These are phyloP conservation scores for Phrynosoma platyrhinos DNA, from an alignment of 2,113 vertebrate species.

Conservation along the genomic window DNA sequence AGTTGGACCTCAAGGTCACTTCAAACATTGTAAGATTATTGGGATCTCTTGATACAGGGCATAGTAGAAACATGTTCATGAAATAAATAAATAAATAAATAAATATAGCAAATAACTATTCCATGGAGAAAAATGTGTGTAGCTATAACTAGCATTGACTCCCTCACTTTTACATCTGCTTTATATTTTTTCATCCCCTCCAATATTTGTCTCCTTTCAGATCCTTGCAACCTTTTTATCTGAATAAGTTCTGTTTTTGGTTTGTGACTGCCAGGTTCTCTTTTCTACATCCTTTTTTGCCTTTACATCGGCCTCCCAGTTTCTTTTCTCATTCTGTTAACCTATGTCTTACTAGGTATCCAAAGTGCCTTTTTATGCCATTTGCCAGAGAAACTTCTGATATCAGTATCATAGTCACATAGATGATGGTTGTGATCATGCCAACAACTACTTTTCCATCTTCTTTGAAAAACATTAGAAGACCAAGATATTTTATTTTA, in stretches of 20 bases:
- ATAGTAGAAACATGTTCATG: too few species aligned
- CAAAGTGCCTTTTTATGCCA: slow-evolving; percentile 57
- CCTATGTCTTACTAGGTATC: slow-evolving; percentile 53
- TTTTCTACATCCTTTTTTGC: slow-evolving; percentile 37
- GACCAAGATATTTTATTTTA: neutral
- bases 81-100: too few species aligned
- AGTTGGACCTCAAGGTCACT: neutral
- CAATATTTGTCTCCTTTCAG: slow-evolving; percentile 27
- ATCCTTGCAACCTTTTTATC: slow-evolving; percentile 33
- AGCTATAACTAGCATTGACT: neutral
- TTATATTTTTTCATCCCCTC: neutral
- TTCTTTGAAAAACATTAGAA: slow-evolving; percentile 46
- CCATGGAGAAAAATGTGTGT: neutral
- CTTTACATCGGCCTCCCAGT: slow-evolving; percentile 57
- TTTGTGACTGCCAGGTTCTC: slow-evolving; percentile 26
- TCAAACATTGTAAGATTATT: neutral
- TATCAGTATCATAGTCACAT: slow-evolving; percentile 60
- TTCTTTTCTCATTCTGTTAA: slow-evolving; percentile 38
- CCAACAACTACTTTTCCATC: slow-evolving; percentile 46
- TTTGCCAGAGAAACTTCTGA: slow-evolving; percentile 36
- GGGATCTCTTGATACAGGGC: too few species aligned
- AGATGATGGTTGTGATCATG: slow-evolving; percentile 6
- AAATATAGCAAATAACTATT: neutral
- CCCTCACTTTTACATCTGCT: neutral
- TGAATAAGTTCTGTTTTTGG: neutral